These are phyloP conservation scores for Tympanoctomys barrerae DNA, from an alignment of 2,797 vertebrate species.

Conservation along the genomic window DNA sequence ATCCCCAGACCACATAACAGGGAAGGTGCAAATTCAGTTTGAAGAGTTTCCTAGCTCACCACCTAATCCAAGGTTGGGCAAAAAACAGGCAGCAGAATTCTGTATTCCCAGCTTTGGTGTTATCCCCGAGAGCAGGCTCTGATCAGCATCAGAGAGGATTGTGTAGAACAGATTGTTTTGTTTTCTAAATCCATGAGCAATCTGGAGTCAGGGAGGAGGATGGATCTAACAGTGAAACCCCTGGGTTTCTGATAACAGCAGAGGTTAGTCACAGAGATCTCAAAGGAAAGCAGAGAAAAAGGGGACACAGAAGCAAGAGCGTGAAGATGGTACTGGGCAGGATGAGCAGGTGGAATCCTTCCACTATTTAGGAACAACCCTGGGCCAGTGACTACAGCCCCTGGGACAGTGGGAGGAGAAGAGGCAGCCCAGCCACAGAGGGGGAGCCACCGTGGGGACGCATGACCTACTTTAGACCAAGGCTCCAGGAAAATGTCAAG, in stretches of 20 bases:
- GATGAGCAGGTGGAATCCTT: neutral
- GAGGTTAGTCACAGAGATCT: neutral
- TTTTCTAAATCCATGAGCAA: neutral
- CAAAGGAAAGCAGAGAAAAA: neutral
- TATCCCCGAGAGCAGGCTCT: neutral
- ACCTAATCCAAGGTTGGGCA: neutral
- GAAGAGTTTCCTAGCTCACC: neutral
- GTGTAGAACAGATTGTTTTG: neutral
- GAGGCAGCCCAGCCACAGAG: neutral
- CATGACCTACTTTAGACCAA: constrained; percentile 53
- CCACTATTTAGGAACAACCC: neutral
- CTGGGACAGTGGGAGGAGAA: neutral
- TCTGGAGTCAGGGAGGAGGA: neutral
- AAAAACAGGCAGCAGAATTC: neutral
- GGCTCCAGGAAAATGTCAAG: constrained; percentile 67
- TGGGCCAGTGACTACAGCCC: neutral
- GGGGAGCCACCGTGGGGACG: neutral
- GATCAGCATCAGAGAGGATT: neutral
- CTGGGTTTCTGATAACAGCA: neutral
- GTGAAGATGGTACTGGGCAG: too few relatives aligned
- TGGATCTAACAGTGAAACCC: neutral
- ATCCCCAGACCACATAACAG: neutral
- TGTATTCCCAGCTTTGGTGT: neutral
- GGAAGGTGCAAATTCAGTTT: neutral
- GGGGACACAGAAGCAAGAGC: fast-evolving